A percentile compares a stretch with the other conserved stretches of the same genome.
Conservation (phyloP, 1,140 invertebrate species). For the Drosophila subobscura region DNA sequence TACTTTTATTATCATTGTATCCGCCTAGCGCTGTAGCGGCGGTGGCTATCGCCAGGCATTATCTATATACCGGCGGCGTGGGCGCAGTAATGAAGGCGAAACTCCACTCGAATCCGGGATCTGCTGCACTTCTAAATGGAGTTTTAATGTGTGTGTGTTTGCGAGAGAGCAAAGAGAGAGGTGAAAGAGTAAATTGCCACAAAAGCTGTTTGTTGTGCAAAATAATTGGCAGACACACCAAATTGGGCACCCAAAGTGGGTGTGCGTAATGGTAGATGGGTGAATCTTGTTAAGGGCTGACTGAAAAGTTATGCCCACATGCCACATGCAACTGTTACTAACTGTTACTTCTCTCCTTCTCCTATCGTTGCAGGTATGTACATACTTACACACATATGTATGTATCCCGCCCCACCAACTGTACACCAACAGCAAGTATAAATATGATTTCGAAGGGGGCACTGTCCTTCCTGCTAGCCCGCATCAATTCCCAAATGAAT, state of each 20-base stretch:
- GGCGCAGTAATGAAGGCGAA: slow-evolving; percentile 71
- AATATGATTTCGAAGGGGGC: slow-evolving; percentile 17
- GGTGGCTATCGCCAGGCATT: slow-evolving; percentile 43
- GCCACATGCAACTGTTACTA: slow-evolving; percentile 4
- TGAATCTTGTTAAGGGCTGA: slow-evolving; percentile 47
- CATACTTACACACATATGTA: too few species aligned
- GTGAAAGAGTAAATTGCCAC: slow-evolving; percentile 31
- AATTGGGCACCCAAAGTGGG: slow-evolving; percentile 53
- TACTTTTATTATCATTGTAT: slow-evolving; percentile 60
- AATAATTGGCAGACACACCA: slow-evolving; percentile 66
- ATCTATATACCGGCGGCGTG: slow-evolving; percentile 63
- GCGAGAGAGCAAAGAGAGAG: not conserved
- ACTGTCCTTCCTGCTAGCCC: not conserved
- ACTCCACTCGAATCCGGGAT: slow-evolving; percentile 16
- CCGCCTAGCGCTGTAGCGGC: not conserved
- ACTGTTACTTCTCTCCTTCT: slow-evolving; percentile 11
- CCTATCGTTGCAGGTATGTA: slow-evolving; percentile 39
- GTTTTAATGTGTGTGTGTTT: slow-evolving; percentile 61
- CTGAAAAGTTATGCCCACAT: slow-evolving; percentile 1
- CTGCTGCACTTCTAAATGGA: slow-evolving; percentile 48
- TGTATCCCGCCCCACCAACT: too few species aligned
- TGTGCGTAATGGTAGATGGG: slow-evolving; percentile 50
- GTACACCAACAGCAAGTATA: not conserved
- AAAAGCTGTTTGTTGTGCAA: slow-evolving; percentile 64
- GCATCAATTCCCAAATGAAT: slow-evolving; percentile 55